These are phyloP conservation scores for Labeo rohita DNA, from an alignment of 2,113 vertebrate genomes.

Conservation along the genomic window DNA sequence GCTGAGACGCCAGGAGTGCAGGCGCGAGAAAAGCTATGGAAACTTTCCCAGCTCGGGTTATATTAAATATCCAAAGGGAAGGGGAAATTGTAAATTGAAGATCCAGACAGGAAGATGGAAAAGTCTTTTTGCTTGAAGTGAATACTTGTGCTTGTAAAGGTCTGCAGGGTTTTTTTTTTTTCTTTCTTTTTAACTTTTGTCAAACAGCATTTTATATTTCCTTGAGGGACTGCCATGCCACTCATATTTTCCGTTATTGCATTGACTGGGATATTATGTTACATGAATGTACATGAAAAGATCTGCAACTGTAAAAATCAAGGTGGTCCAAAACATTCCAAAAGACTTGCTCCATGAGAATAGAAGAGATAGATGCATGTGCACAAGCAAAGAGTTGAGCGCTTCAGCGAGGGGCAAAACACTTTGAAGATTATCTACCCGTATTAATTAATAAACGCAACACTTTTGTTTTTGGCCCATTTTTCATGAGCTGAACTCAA, in stretches of 20 bases:
- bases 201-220: conserved; percentile 58
- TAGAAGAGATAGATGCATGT: not conserved
- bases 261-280: conserved; percentile 44
- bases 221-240: conserved; percentile 42
- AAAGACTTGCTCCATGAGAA: conserved; percentile 24
- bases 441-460: too few species aligned
- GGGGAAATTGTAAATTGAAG: conserved; percentile 71
- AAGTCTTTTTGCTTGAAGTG: conserved; percentile 68
- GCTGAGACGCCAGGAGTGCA: conserved; percentile 66
- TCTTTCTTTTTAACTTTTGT: conserved; percentile 55
- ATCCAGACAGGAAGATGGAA: conserved; percentile 76
- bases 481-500: too few species aligned
- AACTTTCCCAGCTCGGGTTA: conserved; percentile 66
- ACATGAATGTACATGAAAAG: conserved; percentile 33
- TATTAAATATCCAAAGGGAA: conserved; percentile 75
- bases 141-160: conserved; percentile 64
- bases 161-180: conserved; percentile 33
- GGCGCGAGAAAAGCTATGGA: conserved; percentile 69
- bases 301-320: conserved; percentile 26
- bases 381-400: not conserved
- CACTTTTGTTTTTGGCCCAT: too few species aligned
- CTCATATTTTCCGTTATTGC: conserved; percentile 38
- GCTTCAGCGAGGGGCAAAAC: too few species aligned
- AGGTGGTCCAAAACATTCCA: conserved; percentile 47
- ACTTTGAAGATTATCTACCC: too few species aligned